Conservation (phyloP, 2,797 vertebrate species). For the Poecilia wingei region DNA sequence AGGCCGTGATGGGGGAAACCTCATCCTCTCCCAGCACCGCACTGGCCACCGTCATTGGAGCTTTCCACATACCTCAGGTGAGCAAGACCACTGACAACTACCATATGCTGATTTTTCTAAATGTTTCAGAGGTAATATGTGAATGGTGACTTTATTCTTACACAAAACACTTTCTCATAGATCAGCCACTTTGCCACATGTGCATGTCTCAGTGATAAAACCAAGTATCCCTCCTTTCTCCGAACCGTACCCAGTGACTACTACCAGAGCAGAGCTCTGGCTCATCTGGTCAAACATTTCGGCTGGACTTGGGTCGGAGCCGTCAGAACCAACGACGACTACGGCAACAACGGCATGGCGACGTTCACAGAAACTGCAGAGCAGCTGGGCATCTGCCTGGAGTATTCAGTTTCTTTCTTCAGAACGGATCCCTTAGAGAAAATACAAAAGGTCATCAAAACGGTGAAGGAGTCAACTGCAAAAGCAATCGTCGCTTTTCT, state of each 20-base stretch:
- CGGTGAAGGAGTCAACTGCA: slow-evolving; percentile 64
- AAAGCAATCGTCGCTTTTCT: slow-evolving; percentile 69
- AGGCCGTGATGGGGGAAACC: slow-evolving; percentile 76
- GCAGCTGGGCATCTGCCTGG: slow-evolving; percentile 69
- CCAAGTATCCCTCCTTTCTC: slow-evolving; percentile 77
- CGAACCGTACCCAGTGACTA: slow-evolving; percentile 81
- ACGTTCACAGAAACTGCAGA: slow-evolving; percentile 59
- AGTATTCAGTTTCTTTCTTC: slow-evolving; percentile 72
- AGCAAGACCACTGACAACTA: background rate
- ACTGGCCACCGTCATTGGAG: slow-evolving; percentile 71
- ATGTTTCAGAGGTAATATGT: background rate
- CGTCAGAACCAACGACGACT: slow-evolving; percentile 74
- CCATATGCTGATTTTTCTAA: background rate
- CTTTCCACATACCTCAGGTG: slow-evolving; percentile 76
- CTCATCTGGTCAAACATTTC: slow-evolving; percentile 77
- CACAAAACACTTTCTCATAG: slow-evolving; percentile 14
- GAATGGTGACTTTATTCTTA: background rate
- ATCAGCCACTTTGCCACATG: slow-evolving; percentile 81
- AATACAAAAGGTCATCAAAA: slow-evolving; percentile 57
- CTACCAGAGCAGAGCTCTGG: slow-evolving; percentile 78
- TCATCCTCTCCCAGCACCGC: slow-evolving; percentile 75
- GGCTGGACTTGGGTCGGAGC: slow-evolving; percentile 83
- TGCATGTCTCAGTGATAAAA: slow-evolving; percentile 78
- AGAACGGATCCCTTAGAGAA: slow-evolving; percentile 68
- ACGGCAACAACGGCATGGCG: slow-evolving; percentile 72